These are phyloP conservation scores for Equus quagga DNA, from an alignment of 2,113 vertebrate species.

Conservation along the genomic window DNA sequence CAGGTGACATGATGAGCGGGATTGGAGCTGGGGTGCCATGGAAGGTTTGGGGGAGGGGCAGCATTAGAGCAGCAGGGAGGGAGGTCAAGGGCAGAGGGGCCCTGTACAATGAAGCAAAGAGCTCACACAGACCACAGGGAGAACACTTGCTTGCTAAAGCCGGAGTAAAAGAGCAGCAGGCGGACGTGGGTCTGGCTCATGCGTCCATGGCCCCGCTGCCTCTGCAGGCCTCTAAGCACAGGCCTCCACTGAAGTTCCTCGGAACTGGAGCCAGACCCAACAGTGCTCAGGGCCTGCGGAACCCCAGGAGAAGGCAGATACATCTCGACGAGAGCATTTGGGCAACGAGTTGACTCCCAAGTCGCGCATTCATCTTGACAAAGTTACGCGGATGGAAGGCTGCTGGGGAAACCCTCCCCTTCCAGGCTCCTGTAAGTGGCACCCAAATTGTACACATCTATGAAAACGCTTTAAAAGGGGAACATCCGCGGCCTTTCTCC, in stretches of 20 bases:
- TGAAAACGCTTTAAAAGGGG: slow-evolving; percentile 85
- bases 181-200: rapidly evolving
- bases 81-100: background rate
- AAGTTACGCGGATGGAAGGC: slow-evolving; percentile 72
- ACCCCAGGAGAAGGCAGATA: rapidly evolving
- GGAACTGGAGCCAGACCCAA: background rate
- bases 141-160: background rate
- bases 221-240: background rate
- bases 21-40: background rate
- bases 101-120: too few species aligned
- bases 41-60: background rate
- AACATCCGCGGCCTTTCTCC: slow-evolving; percentile 84
- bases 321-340: rapidly evolving
- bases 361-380: slow-evolving; percentile 75
- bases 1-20: background rate
- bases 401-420: slow-evolving; percentile 76
- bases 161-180: rapidly evolving
- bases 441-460: slow-evolving; percentile 82
- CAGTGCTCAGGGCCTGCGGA: background rate
- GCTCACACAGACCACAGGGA: rapidly evolving
- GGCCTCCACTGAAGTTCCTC: background rate
- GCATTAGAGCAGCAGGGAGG: background rate
- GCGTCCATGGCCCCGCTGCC: rapidly evolving
- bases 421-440: slow-evolving; percentile 77
- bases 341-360: slow-evolving; percentile 17